Evolutionary conservation across 1,140 invertebrate species (phyloP).

Genomic region (Drosophila micromelanica): DNA sequence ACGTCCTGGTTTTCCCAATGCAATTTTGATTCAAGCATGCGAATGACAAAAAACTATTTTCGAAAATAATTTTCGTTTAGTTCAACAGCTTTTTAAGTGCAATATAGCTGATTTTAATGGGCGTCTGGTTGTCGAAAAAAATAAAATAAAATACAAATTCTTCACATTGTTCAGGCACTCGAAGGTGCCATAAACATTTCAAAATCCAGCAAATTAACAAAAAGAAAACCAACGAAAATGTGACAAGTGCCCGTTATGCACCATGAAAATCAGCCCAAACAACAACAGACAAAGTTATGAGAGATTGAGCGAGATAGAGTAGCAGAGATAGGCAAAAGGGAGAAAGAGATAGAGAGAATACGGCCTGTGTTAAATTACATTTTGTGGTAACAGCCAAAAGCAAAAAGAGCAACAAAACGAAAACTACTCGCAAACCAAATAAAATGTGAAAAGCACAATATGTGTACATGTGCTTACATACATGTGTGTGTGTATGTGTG

Average conservation of each 20-base stretch:
- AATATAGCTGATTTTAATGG: constrained; percentile 14
- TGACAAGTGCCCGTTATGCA: constrained; percentile 26
- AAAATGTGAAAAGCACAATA: constrained; percentile 12
- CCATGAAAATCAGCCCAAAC: constrained; percentile 1
- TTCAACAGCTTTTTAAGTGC: not conserved
- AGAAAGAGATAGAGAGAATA: not conserved
- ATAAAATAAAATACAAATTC: not conserved
- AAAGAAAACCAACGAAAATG: constrained; percentile 26
- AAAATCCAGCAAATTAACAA: constrained; percentile 28
- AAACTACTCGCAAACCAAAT: constrained; percentile 20
- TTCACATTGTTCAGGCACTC: constrained; percentile 24
- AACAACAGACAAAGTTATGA: not conserved
- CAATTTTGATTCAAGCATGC: too few relatives aligned
- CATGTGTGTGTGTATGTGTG: not conserved
- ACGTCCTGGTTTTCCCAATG: too few relatives aligned
- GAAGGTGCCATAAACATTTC: constrained; percentile 36
- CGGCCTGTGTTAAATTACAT: constrained; percentile 23
- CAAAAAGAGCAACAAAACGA: constrained; percentile 16
- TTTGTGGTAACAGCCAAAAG: constrained; percentile 21
- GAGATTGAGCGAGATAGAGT: not conserved
- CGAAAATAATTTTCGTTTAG: too few relatives aligned
- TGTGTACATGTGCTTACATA: not conserved
- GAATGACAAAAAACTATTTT: too few relatives aligned
- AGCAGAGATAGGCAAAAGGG: not conserved
- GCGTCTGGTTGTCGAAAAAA: constrained; percentile 4